These are phyloP conservation scores for Oligia fasciuncula DNA, from an alignment of 2,888 invertebrate species.

Conservation along the genomic window DNA sequence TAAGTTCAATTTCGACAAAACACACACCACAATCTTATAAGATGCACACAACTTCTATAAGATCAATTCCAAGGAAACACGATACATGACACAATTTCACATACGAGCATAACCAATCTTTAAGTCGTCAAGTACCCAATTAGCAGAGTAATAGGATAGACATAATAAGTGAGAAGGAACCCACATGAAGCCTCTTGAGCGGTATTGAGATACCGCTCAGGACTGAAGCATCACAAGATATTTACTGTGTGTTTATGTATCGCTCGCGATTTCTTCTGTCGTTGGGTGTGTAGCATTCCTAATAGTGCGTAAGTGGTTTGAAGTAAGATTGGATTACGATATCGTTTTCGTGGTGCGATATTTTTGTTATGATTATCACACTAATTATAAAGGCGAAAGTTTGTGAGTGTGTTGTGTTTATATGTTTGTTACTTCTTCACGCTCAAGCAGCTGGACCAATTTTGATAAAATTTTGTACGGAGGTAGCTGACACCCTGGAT, in stretches of 20 bases:
- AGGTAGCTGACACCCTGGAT: too few species aligned
- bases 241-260: constrained; percentile 18
- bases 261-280: constrained; percentile 10
- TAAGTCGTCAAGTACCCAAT: constrained; percentile 35
- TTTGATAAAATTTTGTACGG: too few species aligned
- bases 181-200: constrained; percentile 24
- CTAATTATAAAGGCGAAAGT: too few species aligned
- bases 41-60: neutral
- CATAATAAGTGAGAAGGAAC: constrained; percentile 24
- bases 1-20: constrained; percentile 3
- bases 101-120: constrained; percentile 4
- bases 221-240: constrained; percentile 1
- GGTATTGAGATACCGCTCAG: neutral
- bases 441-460: too few species aligned
- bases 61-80: constrained; percentile 7
- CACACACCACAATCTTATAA: constrained; percentile 17
- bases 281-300: constrained; percentile 11
- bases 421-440: too few species aligned
- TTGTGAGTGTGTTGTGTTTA: too few species aligned
- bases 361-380: neutral
- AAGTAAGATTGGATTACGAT: neutral
- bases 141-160: constrained; percentile 34
- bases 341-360: neutral
- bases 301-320: neutral
- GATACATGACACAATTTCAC: neutral